Conservation (phyloP, 2,888 invertebrate species). For the Stratiomys singularior region DNA sequence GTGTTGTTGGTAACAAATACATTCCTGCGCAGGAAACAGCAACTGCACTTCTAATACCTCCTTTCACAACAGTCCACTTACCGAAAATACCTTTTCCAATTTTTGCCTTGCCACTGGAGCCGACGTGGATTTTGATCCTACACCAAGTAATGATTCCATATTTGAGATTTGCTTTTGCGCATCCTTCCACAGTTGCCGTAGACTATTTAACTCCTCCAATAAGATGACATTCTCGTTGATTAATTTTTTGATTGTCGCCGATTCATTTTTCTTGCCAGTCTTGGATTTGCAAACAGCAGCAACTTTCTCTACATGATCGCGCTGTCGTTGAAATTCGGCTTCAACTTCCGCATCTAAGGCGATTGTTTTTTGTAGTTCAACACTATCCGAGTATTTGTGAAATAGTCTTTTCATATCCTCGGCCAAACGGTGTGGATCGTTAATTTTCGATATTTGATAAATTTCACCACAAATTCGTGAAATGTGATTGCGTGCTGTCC, state of each 20-base stretch:
- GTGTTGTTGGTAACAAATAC: too few species aligned
- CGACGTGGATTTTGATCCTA: constrained; percentile 70
- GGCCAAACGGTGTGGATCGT: constrained; percentile 70
- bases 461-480: constrained; percentile 84
- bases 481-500: constrained; percentile 72
- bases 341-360: constrained; percentile 78
- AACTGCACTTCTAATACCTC: too few species aligned
- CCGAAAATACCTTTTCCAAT: constrained; percentile 72
- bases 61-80: too few species aligned
- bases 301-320: constrained; percentile 79
- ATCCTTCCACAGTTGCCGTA: constrained; percentile 76
- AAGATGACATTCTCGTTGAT: constrained; percentile 83
- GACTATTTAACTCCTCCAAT: constrained; percentile 79
- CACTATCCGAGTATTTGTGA: constrained; percentile 75
- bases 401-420: constrained; percentile 60
- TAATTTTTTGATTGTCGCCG: constrained; percentile 70
- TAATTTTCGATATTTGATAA: constrained; percentile 81
- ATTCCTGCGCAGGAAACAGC: too few species aligned
- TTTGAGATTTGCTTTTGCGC: constrained; percentile 74
- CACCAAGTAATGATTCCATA: constrained; percentile 77
- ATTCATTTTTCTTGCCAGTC: constrained; percentile 52
- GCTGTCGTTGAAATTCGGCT: constrained; percentile 80
- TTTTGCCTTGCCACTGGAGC: constrained; percentile 73
- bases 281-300: constrained; percentile 37
- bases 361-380: constrained; percentile 74